A percentile compares a stretch with the other conserved stretches of the same genome.
These are phyloP conservation scores for Drosophila leonis DNA, from an alignment of 2,888 invertebrate genomes.

Conservation along the genomic window DNA sequence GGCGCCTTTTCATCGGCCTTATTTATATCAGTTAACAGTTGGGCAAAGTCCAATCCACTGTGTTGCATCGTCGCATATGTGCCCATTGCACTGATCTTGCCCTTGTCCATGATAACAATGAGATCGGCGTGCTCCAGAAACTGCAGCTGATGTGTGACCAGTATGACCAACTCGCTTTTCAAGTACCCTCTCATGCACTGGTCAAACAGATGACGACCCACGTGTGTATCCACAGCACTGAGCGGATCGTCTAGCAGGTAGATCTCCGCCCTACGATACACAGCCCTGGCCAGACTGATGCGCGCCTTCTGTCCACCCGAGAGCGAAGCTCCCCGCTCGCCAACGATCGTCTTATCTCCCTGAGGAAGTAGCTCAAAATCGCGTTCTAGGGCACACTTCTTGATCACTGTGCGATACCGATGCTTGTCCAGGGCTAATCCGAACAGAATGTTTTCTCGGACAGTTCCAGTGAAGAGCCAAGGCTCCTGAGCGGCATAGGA, in stretches of 20 bases:
- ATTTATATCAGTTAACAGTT: conserved; percentile 87
- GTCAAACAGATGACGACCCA: conserved; percentile 95
- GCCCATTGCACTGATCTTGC: conserved; percentile 86
- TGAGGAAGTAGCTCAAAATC: conserved; percentile 87
- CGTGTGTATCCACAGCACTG: conserved; percentile 95
- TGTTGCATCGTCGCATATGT: conserved; percentile 90
- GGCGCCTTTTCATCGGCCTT: conserved; percentile 75
- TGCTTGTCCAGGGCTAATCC: conserved; percentile 87
- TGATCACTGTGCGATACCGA: conserved; percentile 87
- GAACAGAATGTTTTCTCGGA: conserved; percentile 88
- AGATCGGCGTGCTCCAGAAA: conserved; percentile 89
- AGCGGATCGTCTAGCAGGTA: conserved; percentile 96
- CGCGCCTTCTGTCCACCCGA: conserved; percentile 95
- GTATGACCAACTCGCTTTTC: conserved; percentile 89
- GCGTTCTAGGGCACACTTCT: conserved; percentile 86
- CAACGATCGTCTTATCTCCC: conserved; percentile 89
- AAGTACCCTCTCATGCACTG: conserved; percentile 85
- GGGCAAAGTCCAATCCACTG: conserved; percentile 91
- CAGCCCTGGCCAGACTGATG: conserved; percentile 94
- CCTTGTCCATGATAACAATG: conserved; percentile 84
- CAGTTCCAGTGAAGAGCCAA: conserved; percentile 91
- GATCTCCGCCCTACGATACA: conserved; percentile 94
- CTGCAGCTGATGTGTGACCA: conserved; percentile 94
- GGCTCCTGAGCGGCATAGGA: conserved; percentile 93
- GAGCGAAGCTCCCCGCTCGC: conserved; percentile 93